Conservation (phyloP, 2,113 vertebrate species). For the Verasper variegatus region DNA sequence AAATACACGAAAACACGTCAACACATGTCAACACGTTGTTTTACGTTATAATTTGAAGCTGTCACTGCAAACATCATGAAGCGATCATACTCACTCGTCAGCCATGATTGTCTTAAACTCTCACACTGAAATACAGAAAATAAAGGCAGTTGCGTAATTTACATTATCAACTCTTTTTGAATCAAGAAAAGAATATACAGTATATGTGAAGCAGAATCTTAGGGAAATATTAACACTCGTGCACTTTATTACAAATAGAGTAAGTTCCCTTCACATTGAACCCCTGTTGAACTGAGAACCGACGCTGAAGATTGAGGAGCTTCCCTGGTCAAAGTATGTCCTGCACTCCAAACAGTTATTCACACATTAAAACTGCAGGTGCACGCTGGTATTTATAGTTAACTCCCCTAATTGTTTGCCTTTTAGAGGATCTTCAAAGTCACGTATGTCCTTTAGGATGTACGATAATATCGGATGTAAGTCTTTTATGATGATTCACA, state of each 20-base stretch:
- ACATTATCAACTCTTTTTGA: background rate
- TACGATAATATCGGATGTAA: background rate
- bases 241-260: background rate
- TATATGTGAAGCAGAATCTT: background rate
- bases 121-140: slow-evolving; percentile 19
- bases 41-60: background rate
- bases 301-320: slow-evolving; percentile 7
- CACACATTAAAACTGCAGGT: no score
- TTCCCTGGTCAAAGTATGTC: slow-evolving; percentile 20
- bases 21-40: background rate
- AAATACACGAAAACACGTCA: slow-evolving; percentile 19
- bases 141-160: background rate
- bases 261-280: background rate
- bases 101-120: slow-evolving; percentile 49
- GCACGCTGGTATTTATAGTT: slow-evolving; percentile 3
- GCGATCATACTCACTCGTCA: slow-evolving; percentile 62
- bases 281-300: slow-evolving; percentile 11
- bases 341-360: slow-evolving; percentile 30
- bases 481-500: no score
- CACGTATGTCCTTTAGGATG: no score
- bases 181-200: background rate
- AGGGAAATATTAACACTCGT: background rate
- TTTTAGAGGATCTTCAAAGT: no score
- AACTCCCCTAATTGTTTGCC: background rate
- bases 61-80: background rate